Conservation (phyloP, 2,113 vertebrate genomes). For the Antennarius striatus region DNA sequence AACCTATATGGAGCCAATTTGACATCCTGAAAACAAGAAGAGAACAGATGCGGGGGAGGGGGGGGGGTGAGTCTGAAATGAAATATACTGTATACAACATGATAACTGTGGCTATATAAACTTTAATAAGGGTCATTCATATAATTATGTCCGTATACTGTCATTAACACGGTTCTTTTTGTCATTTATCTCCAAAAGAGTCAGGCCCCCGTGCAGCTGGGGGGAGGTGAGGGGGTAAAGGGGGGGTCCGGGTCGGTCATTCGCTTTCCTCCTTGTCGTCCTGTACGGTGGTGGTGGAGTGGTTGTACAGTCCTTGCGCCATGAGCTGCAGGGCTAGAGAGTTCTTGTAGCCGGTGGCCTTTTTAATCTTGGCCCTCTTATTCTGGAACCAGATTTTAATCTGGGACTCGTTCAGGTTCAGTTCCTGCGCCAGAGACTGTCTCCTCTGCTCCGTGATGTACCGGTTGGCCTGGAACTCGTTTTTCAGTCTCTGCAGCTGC, state of each 20-base stretch:
- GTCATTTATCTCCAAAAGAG: too few species aligned
- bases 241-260: conserved; percentile 42
- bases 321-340: conserved; percentile 87
- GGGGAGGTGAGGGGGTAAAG: background rate
- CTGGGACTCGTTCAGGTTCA: conserved; percentile 87
- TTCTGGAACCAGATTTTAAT: conserved; percentile 93
- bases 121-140: conserved; percentile 81
- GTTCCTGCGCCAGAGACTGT: conserved; percentile 85
- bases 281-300: conserved; percentile 90
- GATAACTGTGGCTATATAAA: conserved; percentile 96
- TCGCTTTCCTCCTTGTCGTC: conserved; percentile 91
- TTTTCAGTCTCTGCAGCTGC: conserved; percentile 87
- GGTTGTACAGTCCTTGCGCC: conserved; percentile 91
- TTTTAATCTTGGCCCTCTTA: conserved; percentile 89
- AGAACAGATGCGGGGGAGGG: conserved; percentile 70
- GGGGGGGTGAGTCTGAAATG: conserved; percentile 86
- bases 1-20: conserved; percentile 54
- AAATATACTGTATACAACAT: conserved; percentile 93
- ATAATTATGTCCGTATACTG: conserved; percentile 93
- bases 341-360: conserved; percentile 85
- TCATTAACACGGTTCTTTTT: conserved; percentile 38
- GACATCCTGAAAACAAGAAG: conserved; percentile 71
- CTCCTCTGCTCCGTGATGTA: conserved; percentile 89
- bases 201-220: background rate
- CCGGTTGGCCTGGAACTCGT: conserved; percentile 86